Conservation (phyloP, 2,888 invertebrate genomes). For the Microctonus aethiopoides region DNA sequence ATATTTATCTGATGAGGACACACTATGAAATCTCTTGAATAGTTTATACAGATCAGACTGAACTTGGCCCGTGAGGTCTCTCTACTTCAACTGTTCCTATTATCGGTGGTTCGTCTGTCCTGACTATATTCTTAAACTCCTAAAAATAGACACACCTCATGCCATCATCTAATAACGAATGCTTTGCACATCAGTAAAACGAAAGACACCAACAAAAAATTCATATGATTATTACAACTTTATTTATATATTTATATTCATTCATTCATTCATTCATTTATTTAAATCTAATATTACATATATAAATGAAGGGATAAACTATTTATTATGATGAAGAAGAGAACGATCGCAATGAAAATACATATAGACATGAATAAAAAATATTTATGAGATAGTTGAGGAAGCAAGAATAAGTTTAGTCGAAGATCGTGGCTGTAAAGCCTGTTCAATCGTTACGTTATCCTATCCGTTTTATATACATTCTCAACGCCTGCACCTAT, state of each 20-base stretch:
- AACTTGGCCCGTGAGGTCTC: slow-evolving; percentile 22
- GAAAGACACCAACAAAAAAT: neutral
- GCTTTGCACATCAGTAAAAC: slow-evolving; percentile 25
- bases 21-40: no score
- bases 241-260: neutral
- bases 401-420: neutral
- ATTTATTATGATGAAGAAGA: neutral
- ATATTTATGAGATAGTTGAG: neutral
- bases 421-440: slow-evolving; percentile 5
- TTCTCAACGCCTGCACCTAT: slow-evolving; percentile 24
- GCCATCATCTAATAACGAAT: slow-evolving; percentile 27
- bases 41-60: no score
- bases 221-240: neutral
- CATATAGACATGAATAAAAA: neutral
- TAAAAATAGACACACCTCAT: slow-evolving; percentile 22
- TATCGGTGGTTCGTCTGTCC: slow-evolving; percentile 7
- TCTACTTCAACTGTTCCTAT: slow-evolving; percentile 14
- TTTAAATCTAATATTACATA: neutral
- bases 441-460: neutral
- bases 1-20: neutral
- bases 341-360: neutral
- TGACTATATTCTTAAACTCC: slow-evolving; percentile 16
- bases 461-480: slow-evolving; percentile 12
- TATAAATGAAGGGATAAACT: no score
- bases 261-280: neutral